Evolutionary conservation across 2,888 invertebrate genomes (phyloP).

Genomic region (Coleophora flavipennella): DNA sequence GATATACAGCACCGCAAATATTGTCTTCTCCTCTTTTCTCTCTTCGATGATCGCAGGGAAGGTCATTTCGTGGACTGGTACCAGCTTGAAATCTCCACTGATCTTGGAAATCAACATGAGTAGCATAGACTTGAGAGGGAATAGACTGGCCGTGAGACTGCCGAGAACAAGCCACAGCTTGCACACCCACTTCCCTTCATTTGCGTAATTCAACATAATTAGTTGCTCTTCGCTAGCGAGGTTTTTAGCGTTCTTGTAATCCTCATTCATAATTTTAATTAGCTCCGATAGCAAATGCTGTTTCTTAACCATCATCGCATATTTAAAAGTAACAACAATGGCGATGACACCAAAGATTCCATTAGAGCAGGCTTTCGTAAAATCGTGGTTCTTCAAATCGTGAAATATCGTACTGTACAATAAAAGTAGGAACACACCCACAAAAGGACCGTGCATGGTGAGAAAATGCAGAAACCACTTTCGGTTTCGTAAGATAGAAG

Average conservation of each 20-base stretch:
- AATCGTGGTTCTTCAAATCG: slow-evolving; percentile 15
- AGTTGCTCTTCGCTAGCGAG: slow-evolving; percentile 19
- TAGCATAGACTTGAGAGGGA: slow-evolving; percentile 18
- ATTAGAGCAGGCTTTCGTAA: slow-evolving; percentile 19
- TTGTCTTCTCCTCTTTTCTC: slow-evolving; percentile 19
- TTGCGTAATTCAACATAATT: slow-evolving; percentile 20
- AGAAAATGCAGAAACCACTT: slow-evolving; percentile 18
- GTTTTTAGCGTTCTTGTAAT: slow-evolving; percentile 19
- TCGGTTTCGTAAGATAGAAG: slow-evolving; percentile 11
- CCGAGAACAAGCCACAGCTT: slow-evolving; percentile 25
- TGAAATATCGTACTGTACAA: slow-evolving; percentile 15
- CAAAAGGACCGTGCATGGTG: slow-evolving; percentile 7
- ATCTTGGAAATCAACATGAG: slow-evolving; percentile 20
- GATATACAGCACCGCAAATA: slow-evolving; percentile 14
- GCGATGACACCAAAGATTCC: slow-evolving; percentile 11
- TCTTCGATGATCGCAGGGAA: slow-evolving; percentile 25
- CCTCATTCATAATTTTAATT: slow-evolving; percentile 25
- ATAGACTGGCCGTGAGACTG: neutral
- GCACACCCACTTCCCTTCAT: slow-evolving; percentile 20
- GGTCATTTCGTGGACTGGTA: slow-evolving; percentile 22
- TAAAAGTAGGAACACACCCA: slow-evolving; percentile 1
- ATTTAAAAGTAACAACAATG: slow-evolving; percentile 8
- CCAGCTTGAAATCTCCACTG: slow-evolving; percentile 19
- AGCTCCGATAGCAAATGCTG: slow-evolving; percentile 18
- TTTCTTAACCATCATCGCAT: slow-evolving; percentile 19